Percentiles rank a stretch among this genome's conserved stretches.
phyloP scores from a whole-genome alignment of 2,113 vertebrate genomes.

The Tautogolabrus adspersus region DNA sequence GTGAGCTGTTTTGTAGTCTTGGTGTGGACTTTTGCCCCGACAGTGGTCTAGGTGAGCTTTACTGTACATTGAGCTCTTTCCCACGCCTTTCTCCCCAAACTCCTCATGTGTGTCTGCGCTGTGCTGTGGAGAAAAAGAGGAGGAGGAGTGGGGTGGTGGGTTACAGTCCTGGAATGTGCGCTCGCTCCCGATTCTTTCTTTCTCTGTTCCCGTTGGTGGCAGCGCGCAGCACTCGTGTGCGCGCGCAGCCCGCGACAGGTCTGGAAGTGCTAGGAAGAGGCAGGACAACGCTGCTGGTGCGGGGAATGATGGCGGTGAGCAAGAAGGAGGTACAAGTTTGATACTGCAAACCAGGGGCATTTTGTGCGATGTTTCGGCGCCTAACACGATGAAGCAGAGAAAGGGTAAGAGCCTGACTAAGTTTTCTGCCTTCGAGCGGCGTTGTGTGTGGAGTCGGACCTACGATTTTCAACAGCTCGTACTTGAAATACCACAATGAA shows the following conservation, averaged over 20 bases:
- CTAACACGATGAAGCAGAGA: constrained; percentile 50
- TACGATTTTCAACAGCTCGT: constrained; percentile 26
- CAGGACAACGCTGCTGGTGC: constrained; percentile 64
- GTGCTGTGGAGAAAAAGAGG: constrained; percentile 43
- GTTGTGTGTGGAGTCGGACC: not conserved
- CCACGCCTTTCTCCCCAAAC: constrained; percentile 62
- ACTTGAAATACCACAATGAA: constrained; percentile 68
- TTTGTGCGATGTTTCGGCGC: constrained; percentile 36
- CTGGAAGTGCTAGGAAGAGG: constrained; percentile 67
- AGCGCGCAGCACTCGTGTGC: constrained; percentile 53
- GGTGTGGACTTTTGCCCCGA: constrained; percentile 19
- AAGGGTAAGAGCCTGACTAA: constrained; percentile 63
- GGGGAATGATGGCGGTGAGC: constrained; percentile 82
- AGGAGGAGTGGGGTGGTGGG: constrained; percentile 66
- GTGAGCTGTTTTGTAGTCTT: constrained; percentile 1
- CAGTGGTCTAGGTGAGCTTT: constrained; percentile 38
- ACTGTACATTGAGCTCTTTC: constrained; percentile 51
- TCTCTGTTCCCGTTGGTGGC: constrained; percentile 35
- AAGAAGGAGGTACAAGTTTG: constrained; percentile 77
- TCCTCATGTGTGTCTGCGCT: constrained; percentile 31
- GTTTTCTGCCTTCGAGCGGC: constrained; percentile 16
- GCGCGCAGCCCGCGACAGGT: constrained; percentile 79
- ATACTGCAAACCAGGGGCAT: constrained; percentile 47
- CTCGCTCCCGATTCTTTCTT: constrained; percentile 65
- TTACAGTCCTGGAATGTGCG: constrained; percentile 82